A percentile compares a stretch with the other conserved stretches of the same genome.
Conservation (phyloP, 2,797 vertebrate species). For the Coranthus polyacanthus region DNA sequence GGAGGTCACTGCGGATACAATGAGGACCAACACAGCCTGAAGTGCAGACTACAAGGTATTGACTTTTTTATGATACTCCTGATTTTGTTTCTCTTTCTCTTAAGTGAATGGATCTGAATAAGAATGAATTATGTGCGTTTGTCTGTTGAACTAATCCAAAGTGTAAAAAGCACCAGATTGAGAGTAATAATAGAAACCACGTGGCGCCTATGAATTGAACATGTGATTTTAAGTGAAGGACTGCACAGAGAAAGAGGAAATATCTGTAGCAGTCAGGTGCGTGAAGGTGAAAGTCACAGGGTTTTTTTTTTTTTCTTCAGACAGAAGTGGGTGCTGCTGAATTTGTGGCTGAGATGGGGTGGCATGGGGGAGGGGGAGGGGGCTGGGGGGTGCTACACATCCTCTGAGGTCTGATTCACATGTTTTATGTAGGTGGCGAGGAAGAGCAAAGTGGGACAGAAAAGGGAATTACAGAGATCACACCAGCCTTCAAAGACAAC, state of each 20-base stretch:
- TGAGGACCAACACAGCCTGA: conserved; percentile 55
- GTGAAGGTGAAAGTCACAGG: conserved; percentile 27
- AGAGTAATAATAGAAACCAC: background rate
- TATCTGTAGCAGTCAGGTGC: conserved; percentile 1
- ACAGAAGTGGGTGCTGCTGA: conserved; percentile 34
- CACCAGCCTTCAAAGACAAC: conserved; percentile 48
- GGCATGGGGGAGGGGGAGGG: background rate
- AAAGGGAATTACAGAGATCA: conserved; percentile 38
- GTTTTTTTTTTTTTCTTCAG: conserved; percentile 10
- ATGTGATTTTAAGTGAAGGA: background rate
- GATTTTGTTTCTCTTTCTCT: background rate
- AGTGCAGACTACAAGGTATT: conserved; percentile 73
- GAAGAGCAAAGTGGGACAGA: conserved; percentile 60
- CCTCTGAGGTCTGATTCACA: conserved; percentile 50
- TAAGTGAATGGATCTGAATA: background rate
- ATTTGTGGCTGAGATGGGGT: conserved; percentile 15
- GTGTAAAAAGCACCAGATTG: conserved; percentile 2
- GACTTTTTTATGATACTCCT: conserved; percentile 45
- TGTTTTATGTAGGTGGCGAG: conserved; percentile 61
- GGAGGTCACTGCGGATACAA: conserved; percentile 73
- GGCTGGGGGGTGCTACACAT: background rate
- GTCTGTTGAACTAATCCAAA: conserved; percentile 20
- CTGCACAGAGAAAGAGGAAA: background rate
- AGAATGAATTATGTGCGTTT: background rate
- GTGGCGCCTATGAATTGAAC: background rate